These are phyloP conservation scores for Trachythela sp. DNA, from an alignment of 64 coral and sea anemone species.

Conservation along the genomic window DNA sequence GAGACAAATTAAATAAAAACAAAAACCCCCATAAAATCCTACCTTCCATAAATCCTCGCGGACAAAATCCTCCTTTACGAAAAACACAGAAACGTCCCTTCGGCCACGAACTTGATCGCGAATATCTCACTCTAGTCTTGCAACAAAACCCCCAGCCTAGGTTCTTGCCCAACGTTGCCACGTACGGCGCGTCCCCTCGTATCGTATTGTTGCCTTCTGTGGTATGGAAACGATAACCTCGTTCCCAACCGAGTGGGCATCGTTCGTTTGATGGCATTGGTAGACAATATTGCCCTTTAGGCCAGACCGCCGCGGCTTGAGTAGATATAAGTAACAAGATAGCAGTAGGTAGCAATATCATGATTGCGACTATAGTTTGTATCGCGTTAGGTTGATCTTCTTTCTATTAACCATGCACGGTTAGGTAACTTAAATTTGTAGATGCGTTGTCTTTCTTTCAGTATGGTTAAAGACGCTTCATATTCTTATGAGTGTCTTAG, in stretches of 20 bases:
- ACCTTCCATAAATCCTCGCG: not conserved
- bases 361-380: too few species aligned
- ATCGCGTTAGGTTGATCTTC: not conserved
- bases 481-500: too few species aligned
- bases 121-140: not conserved
- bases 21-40: not conserved
- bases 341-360: not conserved
- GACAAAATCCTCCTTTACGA: constrained; percentile 7
- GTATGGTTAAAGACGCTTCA: too few species aligned
- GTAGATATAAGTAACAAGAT: not conserved
- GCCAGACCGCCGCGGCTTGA: not conserved
- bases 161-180: not conserved
- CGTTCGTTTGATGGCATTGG: not conserved
- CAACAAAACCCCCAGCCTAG: not conserved
- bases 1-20: too few species aligned
- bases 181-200: not conserved
- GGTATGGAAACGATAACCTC: not conserved
- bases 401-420: too few species aligned
- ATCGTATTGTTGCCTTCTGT: not conserved
- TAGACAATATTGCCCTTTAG: not conserved
- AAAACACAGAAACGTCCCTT: not conserved
- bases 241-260: not conserved
- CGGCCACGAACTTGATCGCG: not conserved
- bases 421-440: too few species aligned
- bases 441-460: too few species aligned